phyloP scores from a whole-genome alignment of 1,140 invertebrate genomes.

The Brachystomella parvula region DNA sequence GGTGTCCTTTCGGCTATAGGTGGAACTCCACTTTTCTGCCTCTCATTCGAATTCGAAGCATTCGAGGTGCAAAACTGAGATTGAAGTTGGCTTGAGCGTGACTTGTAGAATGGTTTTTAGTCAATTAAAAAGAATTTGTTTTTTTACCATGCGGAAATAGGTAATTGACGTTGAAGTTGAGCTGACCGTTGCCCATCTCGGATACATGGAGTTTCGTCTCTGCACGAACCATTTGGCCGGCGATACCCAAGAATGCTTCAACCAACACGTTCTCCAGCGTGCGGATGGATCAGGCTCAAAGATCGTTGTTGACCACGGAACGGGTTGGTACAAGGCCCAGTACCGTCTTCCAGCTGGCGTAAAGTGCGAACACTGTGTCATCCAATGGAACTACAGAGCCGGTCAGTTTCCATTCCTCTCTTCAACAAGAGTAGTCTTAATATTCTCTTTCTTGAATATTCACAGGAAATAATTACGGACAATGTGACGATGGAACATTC shows the following conservation, averaged over 20 bases:
- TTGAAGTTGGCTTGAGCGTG: too few relatives aligned
- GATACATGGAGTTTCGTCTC: conserved; percentile 45
- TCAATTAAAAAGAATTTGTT: too few relatives aligned
- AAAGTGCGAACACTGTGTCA: conserved; percentile 36
- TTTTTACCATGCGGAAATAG: too few relatives aligned
- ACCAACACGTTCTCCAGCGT: conserved; percentile 37
- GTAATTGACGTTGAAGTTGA: conserved; percentile 41
- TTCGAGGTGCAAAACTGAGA: too few relatives aligned
- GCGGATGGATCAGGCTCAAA: conserved; percentile 35
- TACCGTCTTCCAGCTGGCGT: conserved; percentile 33
- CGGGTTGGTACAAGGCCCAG: conserved; percentile 19
- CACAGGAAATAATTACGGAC: conserved; percentile 43
- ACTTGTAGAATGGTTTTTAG: too few relatives aligned
- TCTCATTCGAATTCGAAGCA: too few relatives aligned
- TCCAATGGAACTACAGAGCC: conserved; percentile 37
- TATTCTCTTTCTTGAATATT: conserved; percentile 1
- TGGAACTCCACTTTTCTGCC: too few relatives aligned
- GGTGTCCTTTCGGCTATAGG: too few relatives aligned
- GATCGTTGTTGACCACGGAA: neutral
- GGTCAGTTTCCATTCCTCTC: conserved; percentile 19
- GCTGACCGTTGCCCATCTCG: conserved; percentile 47
- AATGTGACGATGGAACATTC: conserved; percentile 40
- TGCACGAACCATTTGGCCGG: conserved; percentile 40
- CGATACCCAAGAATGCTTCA: conserved; percentile 43
- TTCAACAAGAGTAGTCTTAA: neutral